Conservation (phyloP, 1,140 invertebrate species). For the Lepidurus arcticus region DNA sequence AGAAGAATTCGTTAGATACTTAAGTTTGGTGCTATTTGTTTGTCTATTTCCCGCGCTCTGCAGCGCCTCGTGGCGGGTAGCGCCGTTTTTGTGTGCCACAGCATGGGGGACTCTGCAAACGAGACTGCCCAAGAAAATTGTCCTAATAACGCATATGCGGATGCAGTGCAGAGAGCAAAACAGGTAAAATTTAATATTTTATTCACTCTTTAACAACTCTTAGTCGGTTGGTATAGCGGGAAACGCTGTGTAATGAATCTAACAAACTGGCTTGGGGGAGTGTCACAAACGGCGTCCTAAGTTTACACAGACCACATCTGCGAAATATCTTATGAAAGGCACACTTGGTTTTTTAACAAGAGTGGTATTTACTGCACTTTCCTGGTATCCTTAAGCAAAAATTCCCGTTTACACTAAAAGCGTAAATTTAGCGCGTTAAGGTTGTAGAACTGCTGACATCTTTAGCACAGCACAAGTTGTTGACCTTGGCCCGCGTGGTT, state of each 20-base stretch:
- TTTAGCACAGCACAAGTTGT: slow-evolving; percentile 18
- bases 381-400: neutral
- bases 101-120: slow-evolving; percentile 20
- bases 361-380: neutral
- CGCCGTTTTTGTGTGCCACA: slow-evolving; percentile 20
- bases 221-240: neutral
- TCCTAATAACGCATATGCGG: slow-evolving; percentile 15
- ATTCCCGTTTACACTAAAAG: neutral
- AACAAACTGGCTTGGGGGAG: slow-evolving; percentile 8
- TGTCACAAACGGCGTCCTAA: neutral
- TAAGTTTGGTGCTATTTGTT: neutral
- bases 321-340: neutral
- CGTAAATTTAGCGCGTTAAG: neutral
- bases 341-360: neutral
- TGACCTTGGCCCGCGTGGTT: slow-evolving; percentile 16
- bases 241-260: neutral
- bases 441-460: neutral
- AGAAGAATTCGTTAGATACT: neutral
- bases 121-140: slow-evolving; percentile 21
- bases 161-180: slow-evolving; percentile 11
- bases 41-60: slow-evolving; percentile 20
- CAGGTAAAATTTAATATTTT: neutral
- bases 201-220: neutral
- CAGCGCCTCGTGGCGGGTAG: slow-evolving; percentile 19
- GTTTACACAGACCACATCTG: neutral